Evolutionary conservation across 35 echinoderm and acorn worm genomes (phyloP).

Genomic region (Stichopus chloronotus): DNA sequence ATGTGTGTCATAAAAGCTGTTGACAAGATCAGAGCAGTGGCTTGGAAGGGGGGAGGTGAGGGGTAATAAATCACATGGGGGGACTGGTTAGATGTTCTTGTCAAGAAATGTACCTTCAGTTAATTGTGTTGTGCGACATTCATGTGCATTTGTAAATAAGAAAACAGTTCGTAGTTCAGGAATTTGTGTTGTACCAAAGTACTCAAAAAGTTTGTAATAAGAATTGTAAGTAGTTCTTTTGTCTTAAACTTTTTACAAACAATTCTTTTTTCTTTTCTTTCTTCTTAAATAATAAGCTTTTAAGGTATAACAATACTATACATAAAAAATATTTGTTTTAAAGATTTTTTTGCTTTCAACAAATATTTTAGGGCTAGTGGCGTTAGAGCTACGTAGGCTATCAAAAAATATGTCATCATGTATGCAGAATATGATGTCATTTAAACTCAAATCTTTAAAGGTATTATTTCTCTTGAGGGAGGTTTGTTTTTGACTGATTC

Average conservation of each 20-base stretch:
- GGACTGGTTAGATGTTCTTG: neutral
- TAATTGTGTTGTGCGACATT: conserved; percentile 20
- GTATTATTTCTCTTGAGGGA: neutral
- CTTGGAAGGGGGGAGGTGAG: neutral
- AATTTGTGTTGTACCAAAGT: conserved; percentile 50
- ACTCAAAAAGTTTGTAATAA: conserved; percentile 34
- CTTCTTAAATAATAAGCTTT: conserved; percentile 40
- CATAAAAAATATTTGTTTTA: conserved; percentile 52
- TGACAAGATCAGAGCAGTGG: too few relatives aligned
- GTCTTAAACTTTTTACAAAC: conserved; percentile 46
- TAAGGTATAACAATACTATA: conserved; percentile 32
- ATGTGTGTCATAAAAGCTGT: too few relatives aligned
- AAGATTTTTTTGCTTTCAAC: conserved; percentile 13
- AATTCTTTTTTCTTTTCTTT: conserved; percentile 15
- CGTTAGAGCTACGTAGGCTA: neutral
- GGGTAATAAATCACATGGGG: neutral
- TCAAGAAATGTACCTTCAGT: neutral
- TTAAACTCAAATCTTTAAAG: neutral
- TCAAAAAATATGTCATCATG: neutral
- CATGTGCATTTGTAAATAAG: conserved; percentile 43
- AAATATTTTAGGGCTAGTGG: neutral
- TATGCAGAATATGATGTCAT: neutral
- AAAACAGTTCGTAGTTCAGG: conserved; percentile 48
- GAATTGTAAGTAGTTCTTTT: conserved; percentile 34
- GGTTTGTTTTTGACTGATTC: neutral